Base-by-base conservation (phyloP, 2,888 invertebrate species). In the Acanthopleura granulata region DNA sequence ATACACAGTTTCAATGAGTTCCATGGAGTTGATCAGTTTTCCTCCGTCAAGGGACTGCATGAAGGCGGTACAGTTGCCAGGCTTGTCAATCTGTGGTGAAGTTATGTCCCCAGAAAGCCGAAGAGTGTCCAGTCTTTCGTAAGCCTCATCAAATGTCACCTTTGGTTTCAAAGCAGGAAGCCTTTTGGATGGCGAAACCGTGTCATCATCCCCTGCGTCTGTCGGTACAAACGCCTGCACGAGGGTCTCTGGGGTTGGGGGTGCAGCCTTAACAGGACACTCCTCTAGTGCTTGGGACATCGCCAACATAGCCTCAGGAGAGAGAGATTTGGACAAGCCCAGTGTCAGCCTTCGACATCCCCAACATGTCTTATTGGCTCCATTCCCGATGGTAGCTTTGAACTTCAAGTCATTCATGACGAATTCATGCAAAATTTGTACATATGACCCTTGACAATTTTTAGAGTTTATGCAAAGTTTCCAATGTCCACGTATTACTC, bases 271-370 rank as follows among this genome's bases (percentile, higher is more conserved):
- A 18, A 66, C 22, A 6, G 29, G 25, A 6, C 22, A 22, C 29
- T 66, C 66, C 25, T 66, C 66, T 66, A 22, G 22, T 16, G 29
- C 66, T 25, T 66, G 66, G 4, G 25, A 66, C 66, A 66, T 66
- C 15, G 66, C 66, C 6, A 66, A 6, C 25, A 22, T 66, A 6
- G 25, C 66, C 66, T 66, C 66, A 16, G 66, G 66, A 22, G 66
- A 66, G 27, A 66, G 29, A 22, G 29, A 27, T 25, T 27, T 16
- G 16, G 66, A 66, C 18, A 66, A 27, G 25, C 22, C 57, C 18
- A 4, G 57, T 6, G n/a, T 4, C 6, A 57, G 12, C 12, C 57
- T 18, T 40, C 40, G 40, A 40, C 40, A 40, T 40, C 40, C 40
- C 40, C 40, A 40, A 9, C 40, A 40, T 3, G 40, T 40, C 40